Evolutionary conservation across 2,888 invertebrate genomes (phyloP).

Genomic region (Hypselothyrea guttata): DNA sequence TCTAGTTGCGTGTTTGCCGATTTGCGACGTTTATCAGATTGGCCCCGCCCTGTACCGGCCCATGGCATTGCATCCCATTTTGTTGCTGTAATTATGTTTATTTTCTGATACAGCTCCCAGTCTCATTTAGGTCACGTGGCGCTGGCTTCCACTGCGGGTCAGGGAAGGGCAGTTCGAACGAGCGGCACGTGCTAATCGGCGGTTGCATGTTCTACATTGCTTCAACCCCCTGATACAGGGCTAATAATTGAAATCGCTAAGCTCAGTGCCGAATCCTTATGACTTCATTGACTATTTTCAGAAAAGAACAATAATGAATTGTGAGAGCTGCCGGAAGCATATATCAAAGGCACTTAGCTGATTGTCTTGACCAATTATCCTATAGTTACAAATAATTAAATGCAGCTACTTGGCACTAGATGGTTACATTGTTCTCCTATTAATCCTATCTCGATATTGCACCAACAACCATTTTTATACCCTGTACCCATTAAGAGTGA

Average conservation of each 20-base stretch:
- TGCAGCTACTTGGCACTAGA: too few species aligned
- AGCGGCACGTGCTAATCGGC: constrained; percentile 77
- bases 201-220: constrained; percentile 50
- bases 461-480: too few species aligned
- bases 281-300: constrained; percentile 64
- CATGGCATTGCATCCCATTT: constrained; percentile 15
- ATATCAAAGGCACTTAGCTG: constrained; percentile 39
- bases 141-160: constrained; percentile 17
- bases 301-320: not conserved
- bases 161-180: constrained; percentile 24
- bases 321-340: not conserved
- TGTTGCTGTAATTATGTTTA: constrained; percentile 72
- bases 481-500: too few species aligned
- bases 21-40: constrained; percentile 77
- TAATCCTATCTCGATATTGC: too few species aligned
- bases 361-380: constrained; percentile 48
- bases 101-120: constrained; percentile 54
- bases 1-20: constrained; percentile 72
- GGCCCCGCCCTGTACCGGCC: constrained; percentile 19
- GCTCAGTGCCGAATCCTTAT: constrained; percentile 49
- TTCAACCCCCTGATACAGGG: constrained; percentile 34
- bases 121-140: constrained; percentile 67
- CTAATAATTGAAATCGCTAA: constrained; percentile 74
- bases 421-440: too few species aligned
- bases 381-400: not conserved